Evolutionary conservation across 2,888 invertebrate species (phyloP).

Genomic region (Leucania comma): DNA sequence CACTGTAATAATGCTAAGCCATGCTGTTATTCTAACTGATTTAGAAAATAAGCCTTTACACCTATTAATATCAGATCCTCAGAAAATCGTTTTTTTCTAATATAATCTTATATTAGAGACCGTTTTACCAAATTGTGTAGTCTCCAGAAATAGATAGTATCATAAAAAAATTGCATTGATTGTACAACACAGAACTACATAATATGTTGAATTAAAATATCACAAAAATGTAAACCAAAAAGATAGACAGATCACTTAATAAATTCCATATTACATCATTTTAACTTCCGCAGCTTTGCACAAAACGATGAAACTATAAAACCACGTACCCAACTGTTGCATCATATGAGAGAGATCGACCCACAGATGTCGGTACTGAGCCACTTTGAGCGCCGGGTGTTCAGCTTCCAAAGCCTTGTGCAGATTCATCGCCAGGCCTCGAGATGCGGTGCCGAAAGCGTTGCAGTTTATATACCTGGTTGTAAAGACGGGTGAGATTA

Average conservation of each 20-base stretch:
- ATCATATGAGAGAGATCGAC: slow-evolving; percentile 94
- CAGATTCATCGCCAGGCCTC: slow-evolving; percentile 92
- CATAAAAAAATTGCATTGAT: no score
- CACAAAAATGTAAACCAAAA: background rate
- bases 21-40: no score
- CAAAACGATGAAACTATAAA: slow-evolving; percentile 11
- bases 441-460: slow-evolving; percentile 92
- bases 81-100: background rate
- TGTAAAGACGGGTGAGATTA: background rate
- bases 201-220: no score
- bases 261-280: background rate
- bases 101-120: no score
- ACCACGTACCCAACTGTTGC: slow-evolving; percentile 92
- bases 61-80: background rate
- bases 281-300: background rate
- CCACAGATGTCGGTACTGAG: slow-evolving; percentile 93
- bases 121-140: background rate
- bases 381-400: slow-evolving; percentile 92
- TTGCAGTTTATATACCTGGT: slow-evolving; percentile 92
- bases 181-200: no score
- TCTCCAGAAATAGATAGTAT: background rate
- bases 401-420: slow-evolving; percentile 92
- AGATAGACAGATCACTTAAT: background rate
- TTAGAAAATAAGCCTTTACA: background rate
- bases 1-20: no score